A percentile compares a stretch with the other conserved stretches of the same genome.
These are phyloP conservation scores for Sinelater perroti DNA, from an alignment of 2,888 invertebrate genomes.

Conservation along the genomic window DNA sequence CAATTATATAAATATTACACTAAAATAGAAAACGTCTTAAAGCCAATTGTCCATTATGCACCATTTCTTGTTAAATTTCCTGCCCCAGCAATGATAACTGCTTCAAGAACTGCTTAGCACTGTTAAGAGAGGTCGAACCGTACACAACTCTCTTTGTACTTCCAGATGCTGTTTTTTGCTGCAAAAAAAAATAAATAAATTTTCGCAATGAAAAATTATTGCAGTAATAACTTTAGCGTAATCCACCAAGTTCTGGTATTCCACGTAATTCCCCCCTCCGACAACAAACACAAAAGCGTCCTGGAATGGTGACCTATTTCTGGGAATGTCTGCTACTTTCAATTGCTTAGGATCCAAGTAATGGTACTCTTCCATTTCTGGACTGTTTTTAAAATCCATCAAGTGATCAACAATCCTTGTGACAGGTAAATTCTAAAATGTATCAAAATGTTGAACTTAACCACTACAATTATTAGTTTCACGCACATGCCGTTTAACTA, in stretches of 20 bases:
- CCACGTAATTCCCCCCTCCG: slow-evolving; percentile 97
- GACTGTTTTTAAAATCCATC: slow-evolving; percentile 81
- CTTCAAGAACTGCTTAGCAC: slow-evolving; percentile 92
- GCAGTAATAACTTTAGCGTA: slow-evolving; percentile 77
- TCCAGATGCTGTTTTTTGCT: slow-evolving; percentile 79
- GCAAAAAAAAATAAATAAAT: slow-evolving; percentile 48
- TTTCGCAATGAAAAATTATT: neutral
- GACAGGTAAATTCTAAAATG: slow-evolving; percentile 85
- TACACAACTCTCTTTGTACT: slow-evolving; percentile 86
- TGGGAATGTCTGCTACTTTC: slow-evolving; percentile 73
- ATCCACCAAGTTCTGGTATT: slow-evolving; percentile 97
- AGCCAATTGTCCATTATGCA: neutral
- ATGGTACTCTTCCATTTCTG: slow-evolving; percentile 86
- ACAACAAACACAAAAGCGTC: slow-evolving; percentile 92
- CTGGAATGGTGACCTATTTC: slow-evolving; percentile 77
- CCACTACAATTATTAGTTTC: neutral
- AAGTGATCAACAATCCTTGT: slow-evolving; percentile 91
- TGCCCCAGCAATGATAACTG: slow-evolving; percentile 85
- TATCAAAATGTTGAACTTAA: neutral
- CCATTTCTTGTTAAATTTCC: slow-evolving; percentile 64
- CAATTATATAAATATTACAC: slow-evolving; percentile 8
- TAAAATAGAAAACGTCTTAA: neutral
- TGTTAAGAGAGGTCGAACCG: slow-evolving; percentile 93
- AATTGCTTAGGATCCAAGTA: slow-evolving; percentile 97
- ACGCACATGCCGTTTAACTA: slow-evolving; percentile 95